A percentile compares a stretch with the other conserved stretches of the same genome.
These are phyloP conservation scores for Pollenia angustigena DNA, from an alignment of 2,888 invertebrate genomes.

Conservation along the genomic window DNA sequence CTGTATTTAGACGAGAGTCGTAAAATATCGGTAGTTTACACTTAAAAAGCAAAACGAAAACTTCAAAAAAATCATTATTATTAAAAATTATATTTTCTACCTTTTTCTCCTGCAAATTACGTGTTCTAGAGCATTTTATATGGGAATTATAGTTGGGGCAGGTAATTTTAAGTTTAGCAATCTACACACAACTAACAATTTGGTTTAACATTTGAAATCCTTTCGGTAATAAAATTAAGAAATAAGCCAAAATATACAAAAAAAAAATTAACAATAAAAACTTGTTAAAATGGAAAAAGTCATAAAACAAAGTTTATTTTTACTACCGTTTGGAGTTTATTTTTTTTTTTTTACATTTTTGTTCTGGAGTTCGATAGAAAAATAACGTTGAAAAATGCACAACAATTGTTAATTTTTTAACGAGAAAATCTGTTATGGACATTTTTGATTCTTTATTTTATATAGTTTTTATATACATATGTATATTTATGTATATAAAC, in stretches of 20 bases:
- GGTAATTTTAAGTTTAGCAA: slow-evolving; percentile 49
- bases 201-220: slow-evolving; percentile 65
- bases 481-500: not conserved
- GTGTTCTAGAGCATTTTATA: slow-evolving; percentile 55
- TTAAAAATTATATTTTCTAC: slow-evolving; percentile 37
- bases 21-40: slow-evolving; percentile 60
- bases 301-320: slow-evolving; percentile 68
- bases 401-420: slow-evolving; percentile 38
- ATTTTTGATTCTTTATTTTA: slow-evolving; percentile 16
- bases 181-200: slow-evolving; percentile 38
- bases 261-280: slow-evolving; percentile 48
- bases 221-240: slow-evolving; percentile 69
- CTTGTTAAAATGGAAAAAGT: slow-evolving; percentile 61
- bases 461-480: not conserved
- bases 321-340: slow-evolving; percentile 64
- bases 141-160: slow-evolving; percentile 52
- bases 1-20: slow-evolving; percentile 45
- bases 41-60: slow-evolving; percentile 45
- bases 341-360: not conserved
- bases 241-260: slow-evolving; percentile 58
- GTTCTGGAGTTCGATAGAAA: not conserved
- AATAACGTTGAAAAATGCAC: not conserved
- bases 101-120: slow-evolving; percentile 6
- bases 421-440: slow-evolving; percentile 30
- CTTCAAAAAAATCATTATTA: slow-evolving; percentile 23